Evolutionary conservation across 2,888 invertebrate genomes (phyloP).

Genomic region (Lymantria monacha): DNA sequence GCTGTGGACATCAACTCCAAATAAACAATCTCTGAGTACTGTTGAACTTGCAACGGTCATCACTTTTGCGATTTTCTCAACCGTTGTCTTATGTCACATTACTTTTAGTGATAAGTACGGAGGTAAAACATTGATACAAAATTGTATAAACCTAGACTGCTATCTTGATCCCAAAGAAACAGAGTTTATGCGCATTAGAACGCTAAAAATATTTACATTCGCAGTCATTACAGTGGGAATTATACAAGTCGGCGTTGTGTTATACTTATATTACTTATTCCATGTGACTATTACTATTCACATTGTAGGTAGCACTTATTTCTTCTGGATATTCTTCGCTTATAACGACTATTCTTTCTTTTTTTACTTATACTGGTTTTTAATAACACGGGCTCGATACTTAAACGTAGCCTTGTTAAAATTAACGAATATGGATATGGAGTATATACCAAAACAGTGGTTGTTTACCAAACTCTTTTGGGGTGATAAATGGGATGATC

Average conservation of each 20-base stretch:
- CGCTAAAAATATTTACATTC: slow-evolving; percentile 24
- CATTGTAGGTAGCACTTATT: slow-evolving; percentile 35
- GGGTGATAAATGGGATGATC: slow-evolving; percentile 45
- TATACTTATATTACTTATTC: slow-evolving; percentile 35
- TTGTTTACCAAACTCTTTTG: slow-evolving; percentile 50
- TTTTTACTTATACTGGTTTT: slow-evolving; percentile 32
- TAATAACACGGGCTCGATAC: slow-evolving; percentile 49
- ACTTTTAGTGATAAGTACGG: slow-evolving; percentile 40
- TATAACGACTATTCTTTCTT: slow-evolving; percentile 48
- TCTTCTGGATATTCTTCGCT: slow-evolving; percentile 41
- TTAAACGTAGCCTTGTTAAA: slow-evolving; percentile 59
- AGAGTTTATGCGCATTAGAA: slow-evolving; percentile 50
- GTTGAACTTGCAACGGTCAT: slow-evolving; percentile 43
- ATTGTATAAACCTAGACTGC: slow-evolving; percentile 50
- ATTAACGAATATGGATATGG: slow-evolving; percentile 41
- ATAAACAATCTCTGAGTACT: slow-evolving; percentile 35
- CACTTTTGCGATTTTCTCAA: slow-evolving; percentile 40
- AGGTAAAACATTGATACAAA: slow-evolving; percentile 40
- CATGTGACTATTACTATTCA: slow-evolving; percentile 36
- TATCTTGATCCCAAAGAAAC: slow-evolving; percentile 55
- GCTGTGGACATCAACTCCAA: slow-evolving; percentile 31
- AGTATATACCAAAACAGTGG: slow-evolving; percentile 49
- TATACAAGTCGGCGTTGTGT: slow-evolving; percentile 28
- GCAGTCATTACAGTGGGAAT: slow-evolving; percentile 22
- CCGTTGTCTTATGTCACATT: slow-evolving; percentile 41